Percentiles rank a stretch among this genome's conserved stretches.
Evolutionary conservation across 2,113 vertebrate species (phyloP).

Genomic region (Triplophysa tibetana): DNA sequence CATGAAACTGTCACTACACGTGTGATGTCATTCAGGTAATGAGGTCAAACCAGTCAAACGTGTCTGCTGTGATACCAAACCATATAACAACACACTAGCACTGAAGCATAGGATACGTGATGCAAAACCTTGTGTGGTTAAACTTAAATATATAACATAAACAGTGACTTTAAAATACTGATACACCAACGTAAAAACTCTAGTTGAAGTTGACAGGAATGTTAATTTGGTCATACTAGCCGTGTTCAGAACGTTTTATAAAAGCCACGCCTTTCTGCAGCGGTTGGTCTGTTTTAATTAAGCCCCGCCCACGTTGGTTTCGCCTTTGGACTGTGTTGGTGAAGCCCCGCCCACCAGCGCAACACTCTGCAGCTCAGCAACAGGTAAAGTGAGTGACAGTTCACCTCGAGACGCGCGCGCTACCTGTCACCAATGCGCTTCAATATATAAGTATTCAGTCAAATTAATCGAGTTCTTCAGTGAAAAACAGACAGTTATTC

Average conservation of each 20-base stretch:
- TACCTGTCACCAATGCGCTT: no score
- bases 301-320: not conserved
- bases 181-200: no score
- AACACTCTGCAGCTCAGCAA: not conserved
- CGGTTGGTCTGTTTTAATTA: not conserved
- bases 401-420: no score
- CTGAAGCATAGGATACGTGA: not conserved
- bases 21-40: conserved; percentile 1
- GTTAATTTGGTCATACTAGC: no score
- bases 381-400: no score
- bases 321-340: not conserved
- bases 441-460: no score
- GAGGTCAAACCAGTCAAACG: conserved; percentile 11
- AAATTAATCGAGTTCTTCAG: not conserved
- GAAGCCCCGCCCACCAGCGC: not conserved
- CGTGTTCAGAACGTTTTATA: no score
- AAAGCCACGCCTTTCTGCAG: no score
- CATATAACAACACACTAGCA: not conserved
- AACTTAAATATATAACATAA: no score
- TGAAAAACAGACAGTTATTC: not conserved
- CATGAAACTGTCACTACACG: not conserved
- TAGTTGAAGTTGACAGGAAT: no score
- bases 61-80: not conserved
- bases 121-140: no score
- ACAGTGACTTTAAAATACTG: no score